phyloP scores from a whole-genome alignment of 2,797 vertebrate species.

The Selene dorsalis region DNA sequence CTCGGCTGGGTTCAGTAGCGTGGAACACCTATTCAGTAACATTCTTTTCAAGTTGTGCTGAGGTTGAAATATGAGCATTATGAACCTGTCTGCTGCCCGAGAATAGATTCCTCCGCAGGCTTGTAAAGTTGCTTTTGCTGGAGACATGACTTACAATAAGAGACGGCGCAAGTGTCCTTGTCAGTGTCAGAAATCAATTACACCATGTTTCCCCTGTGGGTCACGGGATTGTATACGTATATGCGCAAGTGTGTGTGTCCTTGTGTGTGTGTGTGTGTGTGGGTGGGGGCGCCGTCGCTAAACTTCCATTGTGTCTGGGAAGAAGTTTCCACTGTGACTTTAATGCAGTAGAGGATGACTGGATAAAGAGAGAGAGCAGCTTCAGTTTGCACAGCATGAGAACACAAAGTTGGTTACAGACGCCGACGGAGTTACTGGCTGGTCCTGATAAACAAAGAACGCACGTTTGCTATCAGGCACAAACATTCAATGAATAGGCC shows the following conservation, averaged over 20 bases:
- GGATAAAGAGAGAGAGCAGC: not conserved
- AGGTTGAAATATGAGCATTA: constrained; percentile 77
- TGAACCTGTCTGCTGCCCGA: constrained; percentile 76
- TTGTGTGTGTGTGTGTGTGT: not conserved
- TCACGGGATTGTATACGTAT: constrained; percentile 51
- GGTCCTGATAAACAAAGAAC: constrained; percentile 41
- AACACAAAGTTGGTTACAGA: constrained; percentile 36
- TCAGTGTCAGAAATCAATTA: constrained; percentile 77
- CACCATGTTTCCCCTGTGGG: constrained; percentile 53
- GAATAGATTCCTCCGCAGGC: constrained; percentile 75
- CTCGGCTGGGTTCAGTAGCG: constrained; percentile 43
- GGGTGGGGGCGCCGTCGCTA: constrained; percentile 5
- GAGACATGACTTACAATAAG: constrained; percentile 74
- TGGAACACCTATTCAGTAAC: constrained; percentile 69
- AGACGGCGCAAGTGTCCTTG: constrained; percentile 71
- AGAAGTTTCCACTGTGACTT: constrained; percentile 48
- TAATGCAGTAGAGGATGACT: constrained; percentile 11
- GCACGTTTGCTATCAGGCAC: constrained; percentile 21
- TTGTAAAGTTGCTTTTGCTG: constrained; percentile 69
- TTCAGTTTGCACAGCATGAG: constrained; percentile 17
- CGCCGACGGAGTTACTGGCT: constrained; percentile 13
- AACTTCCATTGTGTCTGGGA: constrained; percentile 39
- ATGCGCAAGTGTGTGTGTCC: constrained; percentile 23
- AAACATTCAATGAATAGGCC: constrained; percentile 38
- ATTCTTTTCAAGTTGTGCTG: constrained; percentile 71